Evolutionary conservation across 2,888 invertebrate genomes (phyloP).

Genomic region (Amiota minor): DNA sequence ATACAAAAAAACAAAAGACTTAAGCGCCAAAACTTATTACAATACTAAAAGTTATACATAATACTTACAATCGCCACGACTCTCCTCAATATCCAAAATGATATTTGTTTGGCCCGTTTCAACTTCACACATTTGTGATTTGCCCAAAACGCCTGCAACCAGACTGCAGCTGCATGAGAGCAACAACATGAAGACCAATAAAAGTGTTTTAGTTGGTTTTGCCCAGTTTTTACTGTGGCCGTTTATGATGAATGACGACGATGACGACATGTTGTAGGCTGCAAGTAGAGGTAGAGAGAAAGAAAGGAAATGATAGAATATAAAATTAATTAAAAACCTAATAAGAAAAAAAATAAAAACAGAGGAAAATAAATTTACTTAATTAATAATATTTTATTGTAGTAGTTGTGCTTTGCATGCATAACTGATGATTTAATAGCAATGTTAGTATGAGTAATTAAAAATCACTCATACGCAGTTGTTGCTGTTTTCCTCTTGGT

Average conservation of each 20-base stretch:
- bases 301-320: conserved; percentile 5
- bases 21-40: conserved; percentile 45
- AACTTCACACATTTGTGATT: conserved; percentile 81
- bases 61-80: conserved; percentile 87
- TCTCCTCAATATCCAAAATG: conserved; percentile 92
- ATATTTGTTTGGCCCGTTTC: conserved; percentile 91
- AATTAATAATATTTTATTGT: not conserved
- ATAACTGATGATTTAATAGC: conserved; percentile 8
- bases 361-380: not conserved
- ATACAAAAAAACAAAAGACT: conserved; percentile 46
- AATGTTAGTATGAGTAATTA: conserved; percentile 22
- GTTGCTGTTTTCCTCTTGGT: not conserved
- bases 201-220: not conserved
- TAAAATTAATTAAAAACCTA: conserved; percentile 3
- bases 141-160: conserved; percentile 67
- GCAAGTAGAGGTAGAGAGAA: conserved; percentile 5
- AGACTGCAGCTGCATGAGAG: conserved; percentile 53
- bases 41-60: not conserved
- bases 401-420: not conserved
- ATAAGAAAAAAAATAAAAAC: not conserved
- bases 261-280: conserved; percentile 17
- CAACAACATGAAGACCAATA: conserved; percentile 44
- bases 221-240: not conserved
- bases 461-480: conserved; percentile 25
- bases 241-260: not conserved